A percentile compares a stretch with the other conserved stretches of the same genome.
These are phyloP conservation scores for Urocyon cinereoargenteus DNA, from an alignment of 2,797 vertebrate species.

Conservation along the genomic window DNA sequence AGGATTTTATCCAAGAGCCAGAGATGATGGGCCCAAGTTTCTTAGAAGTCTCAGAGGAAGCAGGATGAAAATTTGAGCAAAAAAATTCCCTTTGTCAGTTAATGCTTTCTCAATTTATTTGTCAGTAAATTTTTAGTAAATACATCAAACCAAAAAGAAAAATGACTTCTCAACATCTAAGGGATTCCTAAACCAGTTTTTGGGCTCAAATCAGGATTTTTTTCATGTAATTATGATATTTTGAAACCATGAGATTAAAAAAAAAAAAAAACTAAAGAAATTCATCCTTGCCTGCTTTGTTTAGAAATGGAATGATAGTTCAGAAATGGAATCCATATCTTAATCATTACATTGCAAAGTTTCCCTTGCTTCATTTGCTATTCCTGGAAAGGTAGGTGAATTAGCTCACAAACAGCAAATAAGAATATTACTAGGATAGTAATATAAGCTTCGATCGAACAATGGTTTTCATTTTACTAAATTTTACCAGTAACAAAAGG, in stretches of 20 bases:
- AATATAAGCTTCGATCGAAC: background rate
- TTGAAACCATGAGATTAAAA: background rate
- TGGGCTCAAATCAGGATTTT: background rate
- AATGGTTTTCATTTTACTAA: background rate
- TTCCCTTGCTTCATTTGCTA: background rate
- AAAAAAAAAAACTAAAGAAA: background rate
- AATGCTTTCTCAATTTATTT: constrained; percentile 15
- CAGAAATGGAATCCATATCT: background rate
- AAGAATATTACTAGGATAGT: background rate
- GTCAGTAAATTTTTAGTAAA: background rate
- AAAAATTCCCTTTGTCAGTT: constrained; percentile 56
- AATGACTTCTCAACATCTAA: background rate
- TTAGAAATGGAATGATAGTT: background rate
- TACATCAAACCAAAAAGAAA: background rate
- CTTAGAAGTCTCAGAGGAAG: constrained; percentile 66
- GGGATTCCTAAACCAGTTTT: background rate
- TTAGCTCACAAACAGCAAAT: background rate
- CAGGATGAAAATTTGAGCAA: constrained; percentile 65
- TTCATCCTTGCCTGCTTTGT: background rate
- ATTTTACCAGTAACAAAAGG: background rate
- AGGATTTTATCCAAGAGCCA: constrained; percentile 58
- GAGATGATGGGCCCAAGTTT: constrained; percentile 65
- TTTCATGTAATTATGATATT: background rate
- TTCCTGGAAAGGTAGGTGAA: background rate
- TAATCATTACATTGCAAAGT: background rate